Evolutionary conservation across 2,888 invertebrate species (phyloP).

Genomic region (Caenorhabditis imperialis): DNA sequence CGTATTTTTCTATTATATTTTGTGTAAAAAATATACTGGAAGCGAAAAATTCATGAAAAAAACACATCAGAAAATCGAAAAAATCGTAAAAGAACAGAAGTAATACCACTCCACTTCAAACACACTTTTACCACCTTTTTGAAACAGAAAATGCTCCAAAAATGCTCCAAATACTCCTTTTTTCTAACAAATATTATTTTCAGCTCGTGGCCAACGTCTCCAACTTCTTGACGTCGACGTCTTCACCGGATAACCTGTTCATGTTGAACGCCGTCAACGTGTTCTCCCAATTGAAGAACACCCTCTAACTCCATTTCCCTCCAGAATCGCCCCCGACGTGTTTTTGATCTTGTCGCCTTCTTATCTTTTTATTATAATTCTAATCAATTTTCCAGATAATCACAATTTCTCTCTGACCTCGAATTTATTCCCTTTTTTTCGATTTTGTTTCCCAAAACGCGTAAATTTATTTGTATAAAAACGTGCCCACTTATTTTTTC

Average conservation of each 20-base stretch:
- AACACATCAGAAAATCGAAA: no score
- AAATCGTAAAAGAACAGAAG: no score
- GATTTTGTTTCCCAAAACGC: conserved; percentile 23
- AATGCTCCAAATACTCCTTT: no score
- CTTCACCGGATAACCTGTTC: conserved; percentile 57
- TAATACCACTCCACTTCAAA: no score
- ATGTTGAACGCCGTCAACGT: conserved; percentile 61
- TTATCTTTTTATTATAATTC: no score
- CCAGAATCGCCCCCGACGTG: conserved; percentile 27
- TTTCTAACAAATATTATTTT: no score
- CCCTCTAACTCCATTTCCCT: conserved; percentile 21
- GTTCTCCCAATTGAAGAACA: conserved; percentile 59
- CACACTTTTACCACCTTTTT: no score
- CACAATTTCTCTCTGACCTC: conserved; percentile 40
- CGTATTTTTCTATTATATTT: no score
- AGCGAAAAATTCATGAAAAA: no score
- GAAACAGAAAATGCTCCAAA: no score
- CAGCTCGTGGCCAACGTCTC: conserved; percentile 48
- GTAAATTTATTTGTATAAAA: conserved; percentile 47
- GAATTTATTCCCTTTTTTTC: conserved; percentile 5
- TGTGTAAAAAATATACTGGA: no score
- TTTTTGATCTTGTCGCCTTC: conserved; percentile 47
- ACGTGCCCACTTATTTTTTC: conserved; percentile 39
- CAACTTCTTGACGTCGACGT: conserved; percentile 30
- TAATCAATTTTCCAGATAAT: conserved; percentile 39